These are phyloP conservation scores for Bombus superbus DNA, from an alignment of 1,140 invertebrate genomes.

Conservation along the genomic window DNA sequence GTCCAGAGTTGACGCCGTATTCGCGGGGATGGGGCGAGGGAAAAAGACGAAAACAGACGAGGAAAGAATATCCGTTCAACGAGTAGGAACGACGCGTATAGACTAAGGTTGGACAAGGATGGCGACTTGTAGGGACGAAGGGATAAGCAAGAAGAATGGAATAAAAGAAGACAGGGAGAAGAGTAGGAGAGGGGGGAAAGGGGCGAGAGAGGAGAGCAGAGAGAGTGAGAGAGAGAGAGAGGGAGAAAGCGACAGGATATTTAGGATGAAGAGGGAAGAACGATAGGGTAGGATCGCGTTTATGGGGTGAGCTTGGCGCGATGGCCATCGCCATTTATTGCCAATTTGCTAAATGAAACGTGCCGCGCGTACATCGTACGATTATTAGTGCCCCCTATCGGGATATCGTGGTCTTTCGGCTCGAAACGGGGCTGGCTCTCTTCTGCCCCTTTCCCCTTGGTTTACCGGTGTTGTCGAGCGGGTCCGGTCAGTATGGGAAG, in stretches of 20 bases:
- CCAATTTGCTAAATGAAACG: constrained; percentile 83
- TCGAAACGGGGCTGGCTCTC: neutral
- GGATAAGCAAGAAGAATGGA: neutral
- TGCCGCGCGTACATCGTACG: constrained; percentile 70
- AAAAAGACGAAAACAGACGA: neutral
- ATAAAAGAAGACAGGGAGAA: constrained; percentile 6
- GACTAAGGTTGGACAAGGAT: neutral
- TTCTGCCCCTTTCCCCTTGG: neutral
- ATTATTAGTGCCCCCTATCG: constrained; percentile 71
- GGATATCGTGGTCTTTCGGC: constrained; percentile 33
- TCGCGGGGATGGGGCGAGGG: neutral
- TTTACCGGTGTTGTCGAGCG: no score
- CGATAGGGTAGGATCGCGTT: constrained; percentile 57
- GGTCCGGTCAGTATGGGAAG: constrained; percentile 23
- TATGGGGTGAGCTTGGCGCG: constrained; percentile 72
- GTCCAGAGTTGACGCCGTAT: constrained; percentile 64
- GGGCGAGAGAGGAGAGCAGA: neutral
- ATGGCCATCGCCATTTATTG: constrained; percentile 82
- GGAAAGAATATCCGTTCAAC: neutral
- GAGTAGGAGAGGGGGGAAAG: neutral
- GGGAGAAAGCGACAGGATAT: neutral
- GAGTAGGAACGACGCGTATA: neutral
- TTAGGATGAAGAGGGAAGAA: constrained; percentile 54
- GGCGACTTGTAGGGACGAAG: neutral
- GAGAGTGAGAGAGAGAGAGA: neutral